These are phyloP conservation scores for Polydrusus cervinus DNA, from an alignment of 2,888 invertebrate species.

Conservation along the genomic window DNA sequence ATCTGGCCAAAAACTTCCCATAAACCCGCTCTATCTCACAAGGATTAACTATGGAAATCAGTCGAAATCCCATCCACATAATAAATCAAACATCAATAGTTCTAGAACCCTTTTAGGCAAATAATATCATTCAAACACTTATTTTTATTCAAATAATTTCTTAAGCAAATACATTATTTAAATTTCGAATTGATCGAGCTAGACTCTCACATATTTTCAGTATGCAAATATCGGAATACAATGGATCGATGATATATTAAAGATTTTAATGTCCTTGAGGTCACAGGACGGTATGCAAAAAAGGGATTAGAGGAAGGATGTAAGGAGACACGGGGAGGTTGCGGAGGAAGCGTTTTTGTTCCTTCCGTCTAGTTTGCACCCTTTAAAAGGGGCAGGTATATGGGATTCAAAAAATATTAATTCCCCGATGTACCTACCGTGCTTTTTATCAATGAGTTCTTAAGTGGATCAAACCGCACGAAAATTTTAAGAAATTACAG, in stretches of 20 bases:
- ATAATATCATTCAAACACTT: slow-evolving; percentile 55
- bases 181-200: slow-evolving; percentile 46
- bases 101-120: slow-evolving; percentile 54
- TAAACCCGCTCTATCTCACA: slow-evolving; percentile 50
- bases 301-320: slow-evolving; percentile 34
- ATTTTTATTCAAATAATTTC: slow-evolving; percentile 60
- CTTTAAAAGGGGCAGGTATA: no score
- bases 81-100: slow-evolving; percentile 56
- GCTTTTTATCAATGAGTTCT: no score
- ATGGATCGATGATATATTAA: slow-evolving; percentile 50
- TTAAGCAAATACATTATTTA: slow-evolving; percentile 64
- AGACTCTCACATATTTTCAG: slow-evolving; percentile 52
- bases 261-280: slow-evolving; percentile 47
- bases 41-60: slow-evolving; percentile 57
- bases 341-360: neutral
- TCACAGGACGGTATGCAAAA: slow-evolving; percentile 41
- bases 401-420: no score
- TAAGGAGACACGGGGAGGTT: slow-evolving; percentile 15
- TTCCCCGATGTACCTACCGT: no score
- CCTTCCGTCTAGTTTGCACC: neutral
- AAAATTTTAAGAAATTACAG: no score
- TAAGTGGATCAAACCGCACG: no score
- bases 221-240: slow-evolving; percentile 53
- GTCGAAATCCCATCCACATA: slow-evolving; percentile 44
- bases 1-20: slow-evolving; percentile 50